Percentiles rank a stretch among this genome's conserved stretches.
Evolutionary conservation across 92 coral and sea anemone genomes (phyloP).

Genomic region (Actinostola sp.): DNA sequence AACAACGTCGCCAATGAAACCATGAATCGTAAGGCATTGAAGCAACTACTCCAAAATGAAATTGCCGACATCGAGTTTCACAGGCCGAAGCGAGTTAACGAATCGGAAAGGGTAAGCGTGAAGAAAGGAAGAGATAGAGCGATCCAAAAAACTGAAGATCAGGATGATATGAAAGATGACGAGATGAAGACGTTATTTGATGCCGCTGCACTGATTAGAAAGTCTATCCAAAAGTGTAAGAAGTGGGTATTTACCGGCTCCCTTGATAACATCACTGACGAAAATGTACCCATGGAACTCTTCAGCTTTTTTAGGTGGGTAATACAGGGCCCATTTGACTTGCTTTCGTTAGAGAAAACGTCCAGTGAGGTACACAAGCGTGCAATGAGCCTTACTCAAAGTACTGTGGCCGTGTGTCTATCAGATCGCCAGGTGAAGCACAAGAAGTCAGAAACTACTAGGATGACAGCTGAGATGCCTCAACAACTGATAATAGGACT

Average conservation of each 20-base stretch:
- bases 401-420: conserved; percentile 63
- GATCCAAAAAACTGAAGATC: conserved; percentile 56
- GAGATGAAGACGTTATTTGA: conserved; percentile 70
- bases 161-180: conserved; percentile 24
- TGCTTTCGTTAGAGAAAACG: conserved; percentile 43
- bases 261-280: conserved; percentile 40
- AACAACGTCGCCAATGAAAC: conserved; percentile 53
- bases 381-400: conserved; percentile 68
- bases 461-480: conserved; percentile 64
- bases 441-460: conserved; percentile 40
- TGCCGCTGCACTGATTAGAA: conserved; percentile 64
- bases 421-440: conserved; percentile 50
- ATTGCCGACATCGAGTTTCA: conserved; percentile 66
- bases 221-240: conserved; percentile 62
- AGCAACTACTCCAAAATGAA: conserved; percentile 65
- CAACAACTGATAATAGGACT: conserved; percentile 73
- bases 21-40: conserved; percentile 44
- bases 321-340: conserved; percentile 62
- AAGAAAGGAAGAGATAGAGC: conserved; percentile 58
- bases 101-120: conserved; percentile 63
- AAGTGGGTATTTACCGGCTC: conserved; percentile 71
- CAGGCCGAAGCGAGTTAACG: conserved; percentile 66
- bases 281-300: conserved; percentile 62
- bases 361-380: conserved; percentile 58
- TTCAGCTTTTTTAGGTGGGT: conserved; percentile 67